Percentiles rank a stretch among this genome's conserved stretches.
Evolutionary conservation across 2,797 vertebrate genomes (phyloP).

Genomic region (Scarus forsteni): DNA sequence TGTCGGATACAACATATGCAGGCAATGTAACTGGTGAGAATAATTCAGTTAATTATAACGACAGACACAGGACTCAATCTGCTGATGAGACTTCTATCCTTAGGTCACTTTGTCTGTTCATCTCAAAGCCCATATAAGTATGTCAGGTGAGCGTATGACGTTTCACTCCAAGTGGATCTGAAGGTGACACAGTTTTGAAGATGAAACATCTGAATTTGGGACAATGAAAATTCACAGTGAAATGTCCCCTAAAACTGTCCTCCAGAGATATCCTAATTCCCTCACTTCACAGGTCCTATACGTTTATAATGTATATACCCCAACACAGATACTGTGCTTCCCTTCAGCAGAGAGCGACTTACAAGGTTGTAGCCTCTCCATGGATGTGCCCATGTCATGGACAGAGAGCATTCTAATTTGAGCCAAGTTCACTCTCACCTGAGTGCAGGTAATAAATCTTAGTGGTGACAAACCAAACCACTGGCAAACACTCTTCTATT

Average conservation of each 20-base stretch:
- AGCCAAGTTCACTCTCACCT: conserved; percentile 73
- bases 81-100: too few relatives aligned
- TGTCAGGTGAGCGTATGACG: conserved; percentile 1
- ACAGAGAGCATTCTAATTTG: conserved; percentile 82
- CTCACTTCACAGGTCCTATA: conserved; percentile 10
- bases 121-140: not conserved
- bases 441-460: conserved; percentile 79
- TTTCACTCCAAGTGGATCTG: conserved; percentile 54
- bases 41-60: too few relatives aligned
- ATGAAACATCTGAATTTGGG: conserved; percentile 79
- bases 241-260: conserved; percentile 55
- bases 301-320: conserved; percentile 6
- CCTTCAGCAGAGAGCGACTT: conserved; percentile 63
- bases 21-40: too few relatives aligned
- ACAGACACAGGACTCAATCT: too few relatives aligned
- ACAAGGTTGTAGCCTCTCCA: conserved; percentile 79
- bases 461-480: conserved; percentile 77
- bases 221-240: conserved; percentile 58
- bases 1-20: too few relatives aligned
- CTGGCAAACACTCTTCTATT: conserved; percentile 49
- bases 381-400: conserved; percentile 75
- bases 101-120: too few relatives aligned
- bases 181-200: conserved; percentile 84
- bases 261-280: conserved; percentile 49
- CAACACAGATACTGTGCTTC: conserved; percentile 26